Evolutionary conservation across 2,888 invertebrate species (phyloP), one percentile per base, ranked within the genome.

Genomic region (Dermolepida albohirtum): DNA sequence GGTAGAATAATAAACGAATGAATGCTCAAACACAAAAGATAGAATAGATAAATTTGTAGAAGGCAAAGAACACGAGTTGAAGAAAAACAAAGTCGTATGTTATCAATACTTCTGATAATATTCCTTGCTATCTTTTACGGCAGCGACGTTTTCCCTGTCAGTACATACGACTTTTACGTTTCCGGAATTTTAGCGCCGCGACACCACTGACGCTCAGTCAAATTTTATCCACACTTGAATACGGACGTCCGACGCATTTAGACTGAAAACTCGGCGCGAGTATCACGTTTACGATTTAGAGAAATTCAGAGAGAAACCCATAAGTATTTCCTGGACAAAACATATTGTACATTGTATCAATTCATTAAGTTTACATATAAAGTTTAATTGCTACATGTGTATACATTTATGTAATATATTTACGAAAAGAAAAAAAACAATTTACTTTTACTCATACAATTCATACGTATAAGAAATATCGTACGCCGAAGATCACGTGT

Each of bases 181-280:
- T 59, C 59, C 59, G 44, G 59, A 59, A 50, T 51, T 41, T 64
- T 27, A 64, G 64, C 64, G 64, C 52, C 64, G 64, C 52, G 64
- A 64, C 64, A 64, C 43, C 14, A 11, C 16, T 14, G 64, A 64
- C 64, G 64, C 52, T 64, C 64, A 64, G 64, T 64, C 43, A 64
- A 64, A 64, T 64, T 64, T 52, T 14, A 43, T 14, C 64, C 64
- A 43, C 40, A 51, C 29, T 29, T 29, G 64, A 43, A 52, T 39
- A 17, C 52, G 52, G 64, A 64, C 64, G 64, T 40, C 16, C 29
- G 27, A 16, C 50, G 64, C 40, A 39, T 27, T 17, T 55, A 14
- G 27, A 8, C 47, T 16, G 54, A 54, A 40, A 54, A 40, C 40
- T 12, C 16, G 39, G 17, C 44, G 44, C 44, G 44, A 34, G 6